Evolutionary conservation across 2,113 vertebrate species (phyloP), one percentile per base, ranked within the genome.

Genomic region (Callocephalon fimbriatum): DNA sequence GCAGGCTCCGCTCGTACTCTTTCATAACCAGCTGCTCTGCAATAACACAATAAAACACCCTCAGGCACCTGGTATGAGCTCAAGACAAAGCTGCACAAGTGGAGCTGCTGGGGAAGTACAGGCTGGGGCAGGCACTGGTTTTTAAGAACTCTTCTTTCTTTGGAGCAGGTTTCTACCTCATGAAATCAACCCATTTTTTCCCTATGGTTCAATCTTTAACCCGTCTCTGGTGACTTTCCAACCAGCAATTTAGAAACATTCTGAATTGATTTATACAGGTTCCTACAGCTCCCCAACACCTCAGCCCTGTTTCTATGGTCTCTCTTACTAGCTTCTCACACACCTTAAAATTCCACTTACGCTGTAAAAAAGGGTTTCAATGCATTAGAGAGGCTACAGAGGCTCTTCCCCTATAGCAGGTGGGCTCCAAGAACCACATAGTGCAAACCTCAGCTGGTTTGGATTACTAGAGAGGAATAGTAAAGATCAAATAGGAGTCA

Each of bases 1-100:
- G 98, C 93, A 98, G 88, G 79, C 98, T 98, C 56, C 79, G 98
- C 93, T 99, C 98, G 1, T 98, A 99, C 74, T 99, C 99, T 12
- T 98, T 97, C 11, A 99, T 98, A 7, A 99, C 98, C 5, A 83
- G 88, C 92, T 98, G 98, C 92, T 99, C 99, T 99, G 96, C 22
- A 97, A 92, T 1, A 56, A 66, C 73, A 74, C 76, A 82, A 22
- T 73, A 48, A 3, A 54, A 9, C 3, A 10, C 26, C 59, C 59
- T 88, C 50, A 23, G 48, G 14, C 45, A 2, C 1, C 53, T 7
- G 15, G 11, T 12, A 22, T 0, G 2, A 29, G 4, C 48, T 6
- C 2, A 7, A 51, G 59, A 15, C 37, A 56, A 6, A 42, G 66
- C 58, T 42, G 48, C 82, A 48, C 37, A 4, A 0, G 0, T 3